Evolutionary conservation across 2,888 invertebrate genomes (phyloP).

Genomic region (Erpobdella octoculata): DNA sequence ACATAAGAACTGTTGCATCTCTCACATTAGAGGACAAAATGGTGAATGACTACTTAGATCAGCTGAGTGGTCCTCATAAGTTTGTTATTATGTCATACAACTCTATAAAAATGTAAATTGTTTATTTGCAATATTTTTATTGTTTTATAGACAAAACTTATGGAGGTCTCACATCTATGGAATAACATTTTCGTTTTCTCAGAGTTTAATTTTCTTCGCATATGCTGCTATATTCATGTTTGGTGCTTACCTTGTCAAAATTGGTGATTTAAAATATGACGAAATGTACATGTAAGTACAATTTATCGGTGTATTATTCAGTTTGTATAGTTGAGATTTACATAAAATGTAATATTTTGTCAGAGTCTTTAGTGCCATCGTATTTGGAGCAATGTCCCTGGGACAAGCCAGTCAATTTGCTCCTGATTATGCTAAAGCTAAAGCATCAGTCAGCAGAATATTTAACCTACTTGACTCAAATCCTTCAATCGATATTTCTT

Average conservation of each 20-base stretch:
- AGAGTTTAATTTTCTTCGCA: slow-evolving; percentile 56
- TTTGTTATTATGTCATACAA: not conserved
- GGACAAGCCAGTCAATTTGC: slow-evolving; percentile 38
- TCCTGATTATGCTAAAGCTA: slow-evolving; percentile 41
- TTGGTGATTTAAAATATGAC: slow-evolving; percentile 48
- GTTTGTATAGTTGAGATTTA: not conserved
- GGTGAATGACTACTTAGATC: slow-evolving; percentile 24
- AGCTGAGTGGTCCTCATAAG: slow-evolving; percentile 26
- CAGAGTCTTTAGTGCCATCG: slow-evolving; percentile 55
- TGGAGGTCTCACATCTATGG: slow-evolving; percentile 45
- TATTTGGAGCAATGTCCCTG: slow-evolving; percentile 53
- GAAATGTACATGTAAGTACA: slow-evolving; percentile 37
- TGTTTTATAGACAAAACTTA: slow-evolving; percentile 31
- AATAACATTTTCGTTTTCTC: slow-evolving; percentile 51
- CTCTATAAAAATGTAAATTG: not conserved
- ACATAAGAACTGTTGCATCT: slow-evolving; percentile 35
- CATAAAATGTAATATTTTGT: slow-evolving; percentile 26
- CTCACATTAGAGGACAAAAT: slow-evolving; percentile 33
- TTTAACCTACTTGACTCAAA: slow-evolving; percentile 41
- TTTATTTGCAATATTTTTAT: not conserved
- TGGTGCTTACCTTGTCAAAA: slow-evolving; percentile 55
- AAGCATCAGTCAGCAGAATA: slow-evolving; percentile 33
- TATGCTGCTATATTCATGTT: slow-evolving; percentile 56
- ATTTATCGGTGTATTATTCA: not conserved
- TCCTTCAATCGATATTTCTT: slow-evolving; percentile 44